Base-by-base conservation (phyloP, 2,113 vertebrate species). In the Lepisosteus osseus region DNA sequence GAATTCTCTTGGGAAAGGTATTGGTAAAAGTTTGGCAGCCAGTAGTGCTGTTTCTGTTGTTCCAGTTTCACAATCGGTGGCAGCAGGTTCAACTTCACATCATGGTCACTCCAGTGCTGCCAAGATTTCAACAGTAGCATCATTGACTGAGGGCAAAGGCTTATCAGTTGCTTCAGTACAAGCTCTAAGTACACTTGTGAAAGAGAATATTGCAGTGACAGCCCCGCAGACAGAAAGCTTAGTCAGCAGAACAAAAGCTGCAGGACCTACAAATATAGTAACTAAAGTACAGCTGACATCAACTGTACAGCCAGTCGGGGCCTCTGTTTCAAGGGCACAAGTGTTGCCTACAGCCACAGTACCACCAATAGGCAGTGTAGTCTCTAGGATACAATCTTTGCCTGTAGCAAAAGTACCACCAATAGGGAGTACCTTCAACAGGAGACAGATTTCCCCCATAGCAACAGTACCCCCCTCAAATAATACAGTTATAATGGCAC, bases 361-460 rank as follows among this genome's bases (percentile, higher is more conserved):
- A 64, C 91, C 90, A 76, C 92, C 93, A 61, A 86, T 90, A 76
- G 87, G 86, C 17, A 90, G 86, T 78, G 56, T 80, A 56, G 80
- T 75, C n/a, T 82, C 86, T 11, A 84, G 87, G 76, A 82, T 83
- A 54, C 87, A 91, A 83, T 84, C 90, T 73, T 77, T 94, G 72
- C 91, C 95, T 0, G 68, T 90, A 0, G 85, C 94, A 68, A 93
- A 89, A 44, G 87, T 93, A 74, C 82, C 90, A 77, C 87, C 94
- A 9, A 85, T 91, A 3, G 4, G 89, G 76, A 89, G 84, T 77
- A 80, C 85, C 76, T 67, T 83, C 65, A 78, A 78, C 79, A 88
- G 86, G 69, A 80, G 79, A 61, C 86, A 84, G 86, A 69, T 85
- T 59, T 65, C 84, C 56, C 82, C 89, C 66, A 55, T 79, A 42